phyloP scores from a whole-genome alignment of 2,888 invertebrate species.

The Lasioglossum calceatum region DNA sequence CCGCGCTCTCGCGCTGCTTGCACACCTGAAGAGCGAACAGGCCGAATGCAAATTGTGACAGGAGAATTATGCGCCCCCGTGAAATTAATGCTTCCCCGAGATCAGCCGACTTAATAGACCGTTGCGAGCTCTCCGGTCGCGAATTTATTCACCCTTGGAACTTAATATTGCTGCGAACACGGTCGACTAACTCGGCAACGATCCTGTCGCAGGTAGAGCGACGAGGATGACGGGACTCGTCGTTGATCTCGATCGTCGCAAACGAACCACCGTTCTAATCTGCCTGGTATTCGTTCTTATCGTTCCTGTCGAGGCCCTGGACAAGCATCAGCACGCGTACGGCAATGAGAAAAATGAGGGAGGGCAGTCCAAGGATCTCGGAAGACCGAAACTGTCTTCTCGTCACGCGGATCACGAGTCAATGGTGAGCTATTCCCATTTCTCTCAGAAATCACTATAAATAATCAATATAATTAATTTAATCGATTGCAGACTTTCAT shows the following conservation, averaged over 20 bases:
- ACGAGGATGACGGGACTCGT: conserved; percentile 8
- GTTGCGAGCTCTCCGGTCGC: conserved; percentile 58
- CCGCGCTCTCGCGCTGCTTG: conserved; percentile 59
- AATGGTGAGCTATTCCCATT: conserved; percentile 9
- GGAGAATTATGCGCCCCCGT: conserved; percentile 78
- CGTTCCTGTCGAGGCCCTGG: not conserved
- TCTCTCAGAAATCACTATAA: too few relatives aligned
- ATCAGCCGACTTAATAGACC: conserved; percentile 72
- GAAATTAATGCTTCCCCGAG: conserved; percentile 77
- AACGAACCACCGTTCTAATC: conserved; percentile 29
- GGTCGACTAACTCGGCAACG: not conserved
- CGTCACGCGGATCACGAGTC: not conserved
- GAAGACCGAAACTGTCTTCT: not conserved
- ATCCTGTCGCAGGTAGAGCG: conserved; percentile 36
- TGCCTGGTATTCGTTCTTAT: conserved; percentile 27
- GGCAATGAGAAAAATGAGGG: not conserved
- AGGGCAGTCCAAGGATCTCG: not conserved
- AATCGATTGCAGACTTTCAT: not conserved
- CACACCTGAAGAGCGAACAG: conserved; percentile 64
- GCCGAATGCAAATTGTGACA: conserved; percentile 82
- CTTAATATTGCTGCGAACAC: conserved; percentile 30
- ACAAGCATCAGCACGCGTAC: not conserved
- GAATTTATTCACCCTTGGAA: conserved; percentile 59
- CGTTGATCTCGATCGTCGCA: not conserved
- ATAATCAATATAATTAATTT: not conserved